Evolutionary conservation across 1,140 invertebrate species (phyloP), one percentile per base, ranked within the genome.

Genomic region (Holotrichia oblita): DNA sequence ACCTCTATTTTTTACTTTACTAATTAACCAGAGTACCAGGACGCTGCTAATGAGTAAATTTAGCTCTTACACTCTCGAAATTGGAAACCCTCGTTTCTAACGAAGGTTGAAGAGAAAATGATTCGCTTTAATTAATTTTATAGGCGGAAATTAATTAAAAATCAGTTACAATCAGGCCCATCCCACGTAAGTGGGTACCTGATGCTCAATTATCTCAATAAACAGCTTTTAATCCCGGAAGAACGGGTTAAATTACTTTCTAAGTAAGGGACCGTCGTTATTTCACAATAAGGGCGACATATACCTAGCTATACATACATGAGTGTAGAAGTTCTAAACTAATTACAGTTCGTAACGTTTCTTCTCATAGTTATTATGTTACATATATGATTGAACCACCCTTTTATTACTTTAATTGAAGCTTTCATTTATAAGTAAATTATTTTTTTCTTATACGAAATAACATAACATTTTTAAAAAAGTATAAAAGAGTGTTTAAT

Each of bases 61-160:
- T n/a, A 17, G 17, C 12, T 17, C 12, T n/a, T 55, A 17, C 14
- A 14, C 14, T 14, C 17, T 55, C 6, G 14, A 55, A 55, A 55
- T 55, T 17, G 48, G 14, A 55, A 55, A 55, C 48, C 14, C 14
- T 55, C 14, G 1, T 55, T 55, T 6, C 14, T 6, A 55, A 14
- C 14, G 48, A 55, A 55, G 48, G 48, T 17, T 17, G 44, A 55
- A 55, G 12, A 55, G 48, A 17, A n/a, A 55, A 14, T 17, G 48
- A 55, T 55, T 55, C 48, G 14, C 17, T 55, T 55, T 55, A 55
- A 55, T 55, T 55, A 55, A 55, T 55, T 55, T 55, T 55, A 55
- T 55, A 55, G 48, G 14, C 14, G 48, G 17, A 17, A 55, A 55
- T 55, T 55, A 55, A 55, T 55, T 55, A 55, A 55, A 55, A 55